Base-by-base conservation (phyloP, 2,888 invertebrate species). In the Acronicta psi region DNA sequence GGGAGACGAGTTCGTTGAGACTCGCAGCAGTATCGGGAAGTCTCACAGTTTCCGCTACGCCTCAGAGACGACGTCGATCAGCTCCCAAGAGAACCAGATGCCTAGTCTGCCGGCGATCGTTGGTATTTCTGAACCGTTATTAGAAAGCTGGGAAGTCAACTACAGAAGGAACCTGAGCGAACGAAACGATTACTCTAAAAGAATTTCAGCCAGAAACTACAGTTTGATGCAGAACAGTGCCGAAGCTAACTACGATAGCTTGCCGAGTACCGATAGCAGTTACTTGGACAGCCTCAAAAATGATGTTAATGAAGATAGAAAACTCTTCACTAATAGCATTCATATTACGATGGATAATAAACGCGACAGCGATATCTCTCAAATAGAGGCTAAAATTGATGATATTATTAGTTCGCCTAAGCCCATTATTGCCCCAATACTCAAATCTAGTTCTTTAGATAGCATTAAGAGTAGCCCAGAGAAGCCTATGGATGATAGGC, bases 11-110 rank as follows among this genome's bases (percentile, higher is more conserved):
- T 93, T 86, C 57, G 81, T 87, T 25, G 94, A 91, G 78, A 86
- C 93, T 29, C 91, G 94, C 67, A 95, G 95, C 84, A 95, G 95
- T 18, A 95, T 97, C 20, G 95, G 96, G 49, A 97, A 97, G 83
- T 96, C 96, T 2, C 96, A 96, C 68, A 97, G 97, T 79, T 97
- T 97, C 87, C 95, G 96, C 77, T 95, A 94, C 81, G 94, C 95
- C 65, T 94, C 95, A 31, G 95, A 95, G 73, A 86, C 91, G 10
- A 85, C 91, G 54, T 93, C 94, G 3, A 89, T 92, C 54, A 91
- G 92, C 70, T 93, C 92, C 17, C 94, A 94, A 62, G 94, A 94
- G 60, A 93, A 88, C 69, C 94, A 94, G 70, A 88, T 94, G 91
- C 94, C 94, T 17, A 94, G 94, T 82, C 83, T 94, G 45, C 94